Evolutionary conservation across 2,888 invertebrate genomes (phyloP), one percentile per base, ranked within the genome.

Genomic region (Scelioninae gen. 2): DNA sequence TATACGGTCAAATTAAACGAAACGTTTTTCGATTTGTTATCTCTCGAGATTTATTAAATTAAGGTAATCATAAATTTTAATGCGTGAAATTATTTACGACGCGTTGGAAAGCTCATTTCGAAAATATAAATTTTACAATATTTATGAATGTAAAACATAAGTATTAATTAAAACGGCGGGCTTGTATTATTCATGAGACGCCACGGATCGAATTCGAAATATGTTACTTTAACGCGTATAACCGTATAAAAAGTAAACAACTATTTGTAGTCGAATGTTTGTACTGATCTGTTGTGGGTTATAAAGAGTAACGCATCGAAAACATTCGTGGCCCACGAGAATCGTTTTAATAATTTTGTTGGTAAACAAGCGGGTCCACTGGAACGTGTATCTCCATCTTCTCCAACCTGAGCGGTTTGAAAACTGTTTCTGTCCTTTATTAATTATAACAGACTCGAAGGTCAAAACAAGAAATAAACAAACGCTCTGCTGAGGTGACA

Each of bases 101-200:
- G 55, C 55, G 55, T 55, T 65, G 46, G 46, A 45, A 64, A 25
- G 41, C 33, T 43, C 48, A 48, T 60, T 63, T 63, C 35, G 13
- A 16, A 45, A 64, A 46, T 65, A 65, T 55, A 55, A 53, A 46
- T 37, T 55, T 39, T 9, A 25, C 28, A 6, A 50, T 45, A 33
- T 43, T 53, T 37, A 53, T 53, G 35, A 64, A 37, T 64, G 43
- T 53, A 46, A 53, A 46, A 64, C 63, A 63, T 18, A 50, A 52
- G 19, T 52, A 33, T 52, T 52, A 63, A 50, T 63, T 50, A 52
- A 63, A 52, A 43, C n/a, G 31, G 45, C 16, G 33, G 15, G 6
- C 31, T 28, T 41, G 52, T 39, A 37, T 63, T 52, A 61, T 61
- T 61, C 61, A 61, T 31, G 50, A 61, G 48, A 28, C 13, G 39